Evolutionary conservation across 2,888 invertebrate genomes (phyloP).

Genomic region (Resseliella maxima): DNA sequence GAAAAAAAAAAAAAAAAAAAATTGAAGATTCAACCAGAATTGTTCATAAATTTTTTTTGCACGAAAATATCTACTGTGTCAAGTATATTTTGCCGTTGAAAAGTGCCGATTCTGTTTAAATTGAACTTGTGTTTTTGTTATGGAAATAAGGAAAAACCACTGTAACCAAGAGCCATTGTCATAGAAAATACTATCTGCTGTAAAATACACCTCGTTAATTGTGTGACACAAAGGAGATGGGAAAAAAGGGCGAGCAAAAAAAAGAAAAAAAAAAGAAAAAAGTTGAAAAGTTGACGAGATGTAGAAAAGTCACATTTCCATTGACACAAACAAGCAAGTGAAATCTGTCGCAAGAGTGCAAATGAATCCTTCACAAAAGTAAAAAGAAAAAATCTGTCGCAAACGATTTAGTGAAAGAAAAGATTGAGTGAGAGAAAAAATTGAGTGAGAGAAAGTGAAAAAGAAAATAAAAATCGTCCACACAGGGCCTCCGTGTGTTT

Average conservation of each 20-base stretch:
- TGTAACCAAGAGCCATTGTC: not conserved
- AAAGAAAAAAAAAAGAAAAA: not conserved
- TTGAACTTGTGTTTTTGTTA: not conserved
- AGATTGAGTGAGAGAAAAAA: not conserved
- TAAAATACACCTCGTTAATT: slow-evolving; percentile 34
- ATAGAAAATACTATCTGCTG: not conserved
- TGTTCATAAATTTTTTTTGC: slow-evolving; percentile 24
- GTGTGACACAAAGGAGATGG: too few species aligned
- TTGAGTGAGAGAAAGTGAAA: not conserved
- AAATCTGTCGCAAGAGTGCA: too few species aligned
- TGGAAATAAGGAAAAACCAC: not conserved
- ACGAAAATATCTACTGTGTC: not conserved
- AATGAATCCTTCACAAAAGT: not conserved
- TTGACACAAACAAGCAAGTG: slow-evolving; percentile 2
- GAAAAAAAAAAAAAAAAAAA: not conserved
- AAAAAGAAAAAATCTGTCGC: too few species aligned
- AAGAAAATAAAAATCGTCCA: not conserved
- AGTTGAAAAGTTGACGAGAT: slow-evolving; percentile 46
- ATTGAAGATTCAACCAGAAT: slow-evolving; percentile 43
- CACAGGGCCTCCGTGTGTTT: not conserved
- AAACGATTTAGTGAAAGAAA: not conserved
- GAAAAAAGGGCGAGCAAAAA: too few species aligned
- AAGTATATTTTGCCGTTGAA: not conserved
- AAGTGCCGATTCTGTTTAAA: not conserved
- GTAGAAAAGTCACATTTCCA: not conserved